A percentile compares a stretch with the other conserved stretches of the same genome.
phyloP scores from a whole-genome alignment of 2,888 invertebrate genomes.

The Aphidius colemani region DNA sequence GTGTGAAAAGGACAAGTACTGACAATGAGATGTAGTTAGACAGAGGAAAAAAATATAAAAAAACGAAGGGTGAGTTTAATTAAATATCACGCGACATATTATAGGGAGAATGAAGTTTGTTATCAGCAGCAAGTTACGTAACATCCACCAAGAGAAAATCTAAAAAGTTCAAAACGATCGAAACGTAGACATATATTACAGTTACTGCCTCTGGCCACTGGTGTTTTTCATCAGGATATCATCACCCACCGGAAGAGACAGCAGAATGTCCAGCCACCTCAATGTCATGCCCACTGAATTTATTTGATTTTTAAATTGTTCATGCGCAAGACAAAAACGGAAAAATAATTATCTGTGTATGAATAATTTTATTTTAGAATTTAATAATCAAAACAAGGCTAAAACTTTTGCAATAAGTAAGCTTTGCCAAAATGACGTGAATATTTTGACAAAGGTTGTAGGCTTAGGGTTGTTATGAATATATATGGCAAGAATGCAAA shows the following conservation, averaged over 20 bases:
- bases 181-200: constrained; percentile 26
- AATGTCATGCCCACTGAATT: constrained; percentile 20
- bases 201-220: background rate
- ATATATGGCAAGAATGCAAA: constrained; percentile 53
- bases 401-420: too few species aligned
- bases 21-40: constrained; percentile 21
- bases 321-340: too few species aligned
- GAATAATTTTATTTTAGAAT: too few species aligned
- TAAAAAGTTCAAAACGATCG: constrained; percentile 38
- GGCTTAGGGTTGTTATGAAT: constrained; percentile 47
- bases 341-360: too few species aligned
- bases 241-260: constrained; percentile 30
- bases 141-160: constrained; percentile 26
- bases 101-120: constrained; percentile 31
- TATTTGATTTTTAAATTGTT: constrained; percentile 2
- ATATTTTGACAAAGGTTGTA: constrained; percentile 11
- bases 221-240: constrained; percentile 4
- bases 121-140: constrained; percentile 42
- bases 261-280: constrained; percentile 32
- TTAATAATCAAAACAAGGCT: too few species aligned
- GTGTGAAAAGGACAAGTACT: constrained; percentile 32
- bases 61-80: constrained; percentile 45
- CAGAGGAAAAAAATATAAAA: background rate
- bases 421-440: constrained; percentile 2
- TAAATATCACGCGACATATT: constrained; percentile 54